These are phyloP conservation scores for Xiphophorus couchianus DNA, from an alignment of 2,113 vertebrate genomes.

Conservation along the genomic window DNA sequence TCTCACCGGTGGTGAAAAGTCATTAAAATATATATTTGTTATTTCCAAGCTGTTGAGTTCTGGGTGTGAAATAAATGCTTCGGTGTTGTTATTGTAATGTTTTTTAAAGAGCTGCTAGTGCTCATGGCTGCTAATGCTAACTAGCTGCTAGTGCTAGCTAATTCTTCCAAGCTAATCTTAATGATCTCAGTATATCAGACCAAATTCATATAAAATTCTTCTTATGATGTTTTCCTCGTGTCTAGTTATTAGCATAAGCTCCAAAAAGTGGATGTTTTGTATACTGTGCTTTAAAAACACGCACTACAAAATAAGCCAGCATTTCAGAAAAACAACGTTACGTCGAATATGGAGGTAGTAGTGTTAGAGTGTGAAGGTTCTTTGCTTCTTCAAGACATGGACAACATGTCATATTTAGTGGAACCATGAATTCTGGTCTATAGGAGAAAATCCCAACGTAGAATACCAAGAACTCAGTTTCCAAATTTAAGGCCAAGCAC, in stretches of 20 bases:
- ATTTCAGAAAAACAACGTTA: neutral
- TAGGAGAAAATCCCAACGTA: too few relatives aligned
- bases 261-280: too few relatives aligned
- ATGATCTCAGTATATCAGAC: neutral
- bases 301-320: neutral
- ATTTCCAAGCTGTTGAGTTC: neutral
- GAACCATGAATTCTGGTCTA: too few relatives aligned
- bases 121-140: too few relatives aligned
- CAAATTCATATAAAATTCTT: neutral
- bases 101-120: neutral
- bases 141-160: too few relatives aligned
- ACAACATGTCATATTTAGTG: too few relatives aligned
- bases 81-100: neutral
- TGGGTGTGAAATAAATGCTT: neutral
- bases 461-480: too few relatives aligned
- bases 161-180: neutral
- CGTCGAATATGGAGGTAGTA: neutral
- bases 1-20: conserved; percentile 6
- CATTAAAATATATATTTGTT: neutral
- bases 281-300: too few relatives aligned
- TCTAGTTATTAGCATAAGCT: neutral
- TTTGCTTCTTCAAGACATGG: too few relatives aligned
- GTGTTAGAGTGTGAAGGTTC: neutral
- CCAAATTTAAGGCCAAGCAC: too few relatives aligned
- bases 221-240: neutral